These are phyloP conservation scores for Pangasius djambal DNA, from an alignment of 2,797 vertebrate genomes.

Conservation along the genomic window DNA sequence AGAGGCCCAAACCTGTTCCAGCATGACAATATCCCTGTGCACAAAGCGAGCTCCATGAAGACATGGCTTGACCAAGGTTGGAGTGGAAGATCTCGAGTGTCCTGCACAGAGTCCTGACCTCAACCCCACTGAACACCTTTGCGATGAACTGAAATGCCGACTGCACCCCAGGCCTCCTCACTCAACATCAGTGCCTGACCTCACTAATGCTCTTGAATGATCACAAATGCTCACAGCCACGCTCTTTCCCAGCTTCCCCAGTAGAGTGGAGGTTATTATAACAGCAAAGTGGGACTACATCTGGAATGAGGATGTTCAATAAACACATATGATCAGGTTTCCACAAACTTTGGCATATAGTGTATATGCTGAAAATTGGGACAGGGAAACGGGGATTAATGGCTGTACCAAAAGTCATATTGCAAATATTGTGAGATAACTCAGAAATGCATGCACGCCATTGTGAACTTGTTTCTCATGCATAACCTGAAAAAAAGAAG, in stretches of 20 bases:
- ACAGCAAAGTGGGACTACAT: not conserved
- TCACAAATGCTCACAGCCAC: not conserved
- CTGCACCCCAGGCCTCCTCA: not conserved
- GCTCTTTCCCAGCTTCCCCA: not conserved
- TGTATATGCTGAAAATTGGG: not conserved
- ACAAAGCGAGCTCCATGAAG: not conserved
- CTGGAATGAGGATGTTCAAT: too few species aligned
- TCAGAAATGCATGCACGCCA: not conserved
- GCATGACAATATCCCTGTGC: not conserved
- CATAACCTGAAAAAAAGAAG: not conserved
- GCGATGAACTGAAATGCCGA: not conserved
- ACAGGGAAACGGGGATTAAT: not conserved
- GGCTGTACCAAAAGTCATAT: not conserved
- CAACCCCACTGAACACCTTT: not conserved
- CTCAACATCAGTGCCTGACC: too few species aligned
- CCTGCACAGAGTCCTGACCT: not conserved
- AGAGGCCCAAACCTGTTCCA: not conserved
- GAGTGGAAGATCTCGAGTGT: not conserved
- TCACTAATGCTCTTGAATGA: not conserved
- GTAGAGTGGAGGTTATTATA: not conserved
- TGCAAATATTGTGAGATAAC: not conserved
- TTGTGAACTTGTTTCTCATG: not conserved
- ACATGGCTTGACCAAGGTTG: not conserved
- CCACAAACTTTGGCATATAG: too few species aligned
- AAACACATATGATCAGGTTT: too few species aligned